Evolutionary conservation across 2,113 vertebrate genomes (phyloP), one percentile per base, ranked within the genome.

Genomic region (Chroicocephalus ridibundus): DNA sequence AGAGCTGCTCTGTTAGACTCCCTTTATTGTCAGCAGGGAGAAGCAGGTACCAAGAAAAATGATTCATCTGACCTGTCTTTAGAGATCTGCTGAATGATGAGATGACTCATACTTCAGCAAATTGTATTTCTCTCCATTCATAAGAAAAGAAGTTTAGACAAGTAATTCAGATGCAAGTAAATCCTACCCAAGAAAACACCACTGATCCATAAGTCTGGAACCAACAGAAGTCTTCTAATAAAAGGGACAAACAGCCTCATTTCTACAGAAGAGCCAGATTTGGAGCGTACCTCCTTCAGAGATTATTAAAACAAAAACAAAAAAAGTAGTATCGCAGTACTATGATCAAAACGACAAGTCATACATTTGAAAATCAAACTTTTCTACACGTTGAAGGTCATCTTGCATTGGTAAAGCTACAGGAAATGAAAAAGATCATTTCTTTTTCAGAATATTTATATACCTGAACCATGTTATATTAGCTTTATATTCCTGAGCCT

Each of bases 81-180:
- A 40, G 69, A 91, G 58, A 93, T 61, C 74, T 93, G 38, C 34
- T 84, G 65, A 83, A 95, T 77, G 81, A 94, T 0, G 0, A 89
- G 46, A 78, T 93, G 87, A 96, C 61, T 96, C 96, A 96, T 69
- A 61, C 65, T 78, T 93, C 84, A 91, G 60, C n/a, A 93, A 84
- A 94, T 65, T 89, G 81, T 66, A 71, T 94, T 93, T 84, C 31
- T 75, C 51, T 84, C 60, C 84, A 84, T 14, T 91, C 44, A 94
- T 69, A 81, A 75, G 58, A 92, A 88, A 92, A 89, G 62, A 82
- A 88, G 64, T 78, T 91, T 49, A 55, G 60, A 87, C 60, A 93
- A 89, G 78, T 44, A 70, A 40, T 24, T 29, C 46, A 72, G 40
- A 57, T 57, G 24, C 27, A 71, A 55, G 58, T 40, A 90, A 96